Conservation (phyloP, 2,888 invertebrate genomes). For the Caenorhabditis sp. region DNA sequence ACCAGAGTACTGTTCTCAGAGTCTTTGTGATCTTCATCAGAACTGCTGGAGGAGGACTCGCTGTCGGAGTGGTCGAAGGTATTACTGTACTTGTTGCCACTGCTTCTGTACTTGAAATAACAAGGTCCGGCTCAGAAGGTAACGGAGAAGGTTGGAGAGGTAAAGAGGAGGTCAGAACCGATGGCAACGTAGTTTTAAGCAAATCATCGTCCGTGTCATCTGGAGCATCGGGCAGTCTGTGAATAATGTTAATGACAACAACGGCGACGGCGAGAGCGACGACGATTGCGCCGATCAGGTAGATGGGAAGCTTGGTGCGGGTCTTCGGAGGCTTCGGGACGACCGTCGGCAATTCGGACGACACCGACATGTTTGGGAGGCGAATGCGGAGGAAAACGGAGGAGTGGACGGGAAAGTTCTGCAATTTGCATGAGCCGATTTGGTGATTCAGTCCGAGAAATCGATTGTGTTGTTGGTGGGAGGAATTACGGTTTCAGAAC, state of each 20-base stretch:
- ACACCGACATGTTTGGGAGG: conserved; percentile 41
- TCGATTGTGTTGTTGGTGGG: too few species aligned
- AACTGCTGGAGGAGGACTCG: conserved; percentile 35
- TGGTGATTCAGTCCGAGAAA: conserved; percentile 26
- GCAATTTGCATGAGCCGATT: conserved; percentile 59
- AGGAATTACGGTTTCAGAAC: conserved; percentile 12
- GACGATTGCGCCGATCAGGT: conserved; percentile 46
- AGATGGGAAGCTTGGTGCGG: conserved; percentile 47
- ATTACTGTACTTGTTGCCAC: conserved; percentile 19
- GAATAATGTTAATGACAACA: conserved; percentile 49
- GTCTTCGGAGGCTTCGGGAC: conserved; percentile 41
- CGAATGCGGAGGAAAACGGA: neutral
- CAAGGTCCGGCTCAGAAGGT: too few species aligned
- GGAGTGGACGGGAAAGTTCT: conserved; percentile 13
- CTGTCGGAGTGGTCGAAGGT: too few species aligned
- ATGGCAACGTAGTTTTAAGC: neutral
- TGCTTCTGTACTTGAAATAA: too few species aligned
- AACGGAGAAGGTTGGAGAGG: neutral
- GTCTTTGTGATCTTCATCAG: conserved; percentile 35
- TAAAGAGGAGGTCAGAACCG: neutral
- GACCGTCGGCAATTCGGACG: conserved; percentile 43
- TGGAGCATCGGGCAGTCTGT: conserved; percentile 23
- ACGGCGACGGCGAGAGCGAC: conserved; percentile 44
- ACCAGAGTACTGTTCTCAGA: conserved; percentile 23
- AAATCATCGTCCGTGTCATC: conserved; percentile 3